A percentile compares a stretch with the other conserved stretches of the same genome.
phyloP scores from a whole-genome alignment of 2,797 vertebrate genomes.

The Squalus acanthias region DNA sequence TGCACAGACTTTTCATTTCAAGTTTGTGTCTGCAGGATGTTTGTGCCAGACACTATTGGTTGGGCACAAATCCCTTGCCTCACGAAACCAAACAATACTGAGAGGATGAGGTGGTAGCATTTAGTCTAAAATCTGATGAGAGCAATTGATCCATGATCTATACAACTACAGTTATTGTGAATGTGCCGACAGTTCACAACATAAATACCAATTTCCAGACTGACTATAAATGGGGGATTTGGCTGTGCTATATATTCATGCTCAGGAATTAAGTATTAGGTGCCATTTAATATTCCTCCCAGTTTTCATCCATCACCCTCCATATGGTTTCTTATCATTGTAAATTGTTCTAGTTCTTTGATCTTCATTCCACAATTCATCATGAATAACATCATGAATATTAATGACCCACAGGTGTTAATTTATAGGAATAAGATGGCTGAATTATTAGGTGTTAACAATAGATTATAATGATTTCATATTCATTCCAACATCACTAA shows the following conservation, averaged over 20 bases:
- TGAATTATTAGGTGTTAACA: constrained; percentile 37
- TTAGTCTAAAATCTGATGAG: not conserved
- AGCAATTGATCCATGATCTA: not conserved
- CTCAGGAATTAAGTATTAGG: not conserved
- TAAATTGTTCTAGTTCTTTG: constrained; percentile 36
- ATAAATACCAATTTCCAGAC: constrained; percentile 12
- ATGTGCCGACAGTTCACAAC: not conserved
- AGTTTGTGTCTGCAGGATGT: not conserved
- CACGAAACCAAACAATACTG: not conserved
- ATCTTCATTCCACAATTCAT: constrained; percentile 34
- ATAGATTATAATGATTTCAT: constrained; percentile 32
- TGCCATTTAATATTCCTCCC: constrained; percentile 33
- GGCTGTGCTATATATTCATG: constrained; percentile 12
- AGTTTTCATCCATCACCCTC: constrained; percentile 30
- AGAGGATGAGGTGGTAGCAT: not conserved
- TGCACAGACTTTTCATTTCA: not conserved
- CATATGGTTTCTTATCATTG: constrained; percentile 38
- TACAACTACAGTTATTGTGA: not conserved
- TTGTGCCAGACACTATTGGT: not conserved
- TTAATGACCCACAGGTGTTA: constrained; percentile 38
- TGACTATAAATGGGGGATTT: constrained; percentile 1
- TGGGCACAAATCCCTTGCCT: not conserved
- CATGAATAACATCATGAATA: constrained; percentile 39
- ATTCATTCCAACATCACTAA: constrained; percentile 31
- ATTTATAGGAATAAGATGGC: constrained; percentile 31